phyloP scores from a whole-genome alignment of 1,140 invertebrate species.

The Drosophila pandora region DNA sequence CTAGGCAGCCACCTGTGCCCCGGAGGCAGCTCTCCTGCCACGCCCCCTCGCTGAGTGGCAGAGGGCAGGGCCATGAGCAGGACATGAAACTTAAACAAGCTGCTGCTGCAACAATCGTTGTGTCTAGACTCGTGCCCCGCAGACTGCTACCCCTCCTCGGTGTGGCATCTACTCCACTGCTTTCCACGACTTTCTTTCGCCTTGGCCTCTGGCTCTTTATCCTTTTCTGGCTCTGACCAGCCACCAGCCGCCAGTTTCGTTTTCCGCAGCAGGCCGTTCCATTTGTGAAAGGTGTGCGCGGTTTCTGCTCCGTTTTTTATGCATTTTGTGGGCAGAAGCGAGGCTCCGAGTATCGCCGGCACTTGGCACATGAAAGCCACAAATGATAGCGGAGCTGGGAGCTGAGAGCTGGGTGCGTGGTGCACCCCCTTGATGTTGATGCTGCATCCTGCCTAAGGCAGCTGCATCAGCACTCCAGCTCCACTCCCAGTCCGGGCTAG shows the following conservation, averaged over 20 bases:
- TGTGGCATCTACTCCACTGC: neutral
- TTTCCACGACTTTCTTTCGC: conserved; percentile 11
- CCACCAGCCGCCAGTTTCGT: conserved; percentile 9
- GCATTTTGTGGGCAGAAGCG: conserved; percentile 7
- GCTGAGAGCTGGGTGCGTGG: conserved; percentile 34
- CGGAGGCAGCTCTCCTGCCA: conserved; percentile 1
- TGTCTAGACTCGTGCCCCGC: neutral
- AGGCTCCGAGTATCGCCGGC: conserved; percentile 10
- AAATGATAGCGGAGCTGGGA: conserved; percentile 45
- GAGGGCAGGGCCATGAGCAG: conserved; percentile 32
- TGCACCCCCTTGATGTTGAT: too few relatives aligned
- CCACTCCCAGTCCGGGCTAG: neutral
- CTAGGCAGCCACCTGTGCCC: conserved; percentile 4
- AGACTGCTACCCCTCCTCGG: too few relatives aligned
- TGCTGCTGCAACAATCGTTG: conserved; percentile 42
- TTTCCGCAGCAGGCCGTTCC: conserved; percentile 21
- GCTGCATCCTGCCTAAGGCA: conserved; percentile 3
- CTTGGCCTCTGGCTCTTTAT: conserved; percentile 30
- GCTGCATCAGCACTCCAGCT: conserved; percentile 32
- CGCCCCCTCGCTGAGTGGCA: conserved; percentile 13
- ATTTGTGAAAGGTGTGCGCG: conserved; percentile 49
- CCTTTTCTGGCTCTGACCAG: neutral
- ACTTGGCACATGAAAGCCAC: conserved; percentile 37
- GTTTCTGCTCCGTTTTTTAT: conserved; percentile 32
- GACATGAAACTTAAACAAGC: conserved; percentile 63